phyloP scores from a whole-genome alignment of 2,113 vertebrate genomes.

The Columba janthina region DNA sequence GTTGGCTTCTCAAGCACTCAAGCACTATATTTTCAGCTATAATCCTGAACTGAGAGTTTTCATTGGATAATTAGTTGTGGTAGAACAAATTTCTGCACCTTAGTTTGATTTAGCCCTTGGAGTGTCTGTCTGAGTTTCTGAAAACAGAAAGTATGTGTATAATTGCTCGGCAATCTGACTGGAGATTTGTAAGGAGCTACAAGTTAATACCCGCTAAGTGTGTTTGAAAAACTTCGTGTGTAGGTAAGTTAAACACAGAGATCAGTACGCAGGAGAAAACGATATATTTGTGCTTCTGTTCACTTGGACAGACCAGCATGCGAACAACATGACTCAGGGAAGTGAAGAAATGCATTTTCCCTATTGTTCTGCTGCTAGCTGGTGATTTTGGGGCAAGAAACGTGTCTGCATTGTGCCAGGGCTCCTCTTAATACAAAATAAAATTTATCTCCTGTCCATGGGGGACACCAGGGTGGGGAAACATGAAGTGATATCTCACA shows the following conservation, averaged over 20 bases:
- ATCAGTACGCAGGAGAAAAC: neutral
- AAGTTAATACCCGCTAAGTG: neutral
- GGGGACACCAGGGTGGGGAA: neutral
- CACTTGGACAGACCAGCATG: neutral
- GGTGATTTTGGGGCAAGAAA: neutral
- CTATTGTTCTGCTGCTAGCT: neutral
- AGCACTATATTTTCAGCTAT: slow-evolving; percentile 27
- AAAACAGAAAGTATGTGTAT: neutral
- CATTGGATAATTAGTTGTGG: slow-evolving; percentile 46
- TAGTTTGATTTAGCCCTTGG: slow-evolving; percentile 28
- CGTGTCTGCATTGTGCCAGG: neutral
- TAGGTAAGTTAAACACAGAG: neutral
- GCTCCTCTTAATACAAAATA: neutral
- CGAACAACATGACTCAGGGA: neutral
- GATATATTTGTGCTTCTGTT: neutral
- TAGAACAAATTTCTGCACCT: slow-evolving; percentile 41
- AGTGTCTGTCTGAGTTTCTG: neutral
- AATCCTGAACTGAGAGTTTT: slow-evolving; percentile 32
- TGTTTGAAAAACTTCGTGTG: neutral
- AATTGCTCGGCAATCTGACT: neutral
- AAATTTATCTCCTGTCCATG: neutral
- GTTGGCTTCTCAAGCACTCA: neutral
- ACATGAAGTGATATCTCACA: neutral
- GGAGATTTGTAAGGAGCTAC: slow-evolving; percentile 9
- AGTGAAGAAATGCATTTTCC: neutral